Percentiles rank a stretch among this genome's conserved stretches.
phyloP scores from a whole-genome alignment of 2,888 invertebrate genomes.

The Parochlus steinenii region DNA sequence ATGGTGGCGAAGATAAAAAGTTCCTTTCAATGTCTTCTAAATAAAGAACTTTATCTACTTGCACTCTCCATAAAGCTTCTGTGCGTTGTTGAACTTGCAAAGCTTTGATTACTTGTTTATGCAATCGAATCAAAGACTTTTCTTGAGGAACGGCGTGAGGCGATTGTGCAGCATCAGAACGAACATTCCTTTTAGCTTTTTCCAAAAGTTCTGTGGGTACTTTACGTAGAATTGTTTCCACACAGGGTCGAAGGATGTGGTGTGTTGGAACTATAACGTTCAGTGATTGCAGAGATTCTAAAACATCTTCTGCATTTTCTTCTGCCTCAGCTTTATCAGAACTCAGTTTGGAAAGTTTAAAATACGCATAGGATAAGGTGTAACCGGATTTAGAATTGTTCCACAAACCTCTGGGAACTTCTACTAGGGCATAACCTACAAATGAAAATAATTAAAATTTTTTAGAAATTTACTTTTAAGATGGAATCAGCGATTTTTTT shows the following conservation, averaged over 20 bases:
- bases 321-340: slow-evolving; percentile 95
- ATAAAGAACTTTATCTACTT: slow-evolving; percentile 61
- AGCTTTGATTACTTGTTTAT: slow-evolving; percentile 83
- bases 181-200: slow-evolving; percentile 39
- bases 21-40: slow-evolving; percentile 81
- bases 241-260: slow-evolving; percentile 57
- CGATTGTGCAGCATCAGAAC: slow-evolving; percentile 39
- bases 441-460: slow-evolving; percentile 4
- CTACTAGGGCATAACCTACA: slow-evolving; percentile 79
- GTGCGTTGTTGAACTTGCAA: slow-evolving; percentile 84
- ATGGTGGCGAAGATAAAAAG: slow-evolving; percentile 15
- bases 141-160: slow-evolving; percentile 55
- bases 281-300: slow-evolving; percentile 77
- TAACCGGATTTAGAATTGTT: slow-evolving; percentile 74
- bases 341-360: slow-evolving; percentile 85
- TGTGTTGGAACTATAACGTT: slow-evolving; percentile 57
- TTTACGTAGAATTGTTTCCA: slow-evolving; percentile 82
- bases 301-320: slow-evolving; percentile 86
- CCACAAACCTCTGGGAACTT: slow-evolving; percentile 86
- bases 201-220: slow-evolving; percentile 65
- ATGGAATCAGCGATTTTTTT: background rate
- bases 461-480: background rate
- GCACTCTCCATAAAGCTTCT: slow-evolving; percentile 83
- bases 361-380: slow-evolving; percentile 72
- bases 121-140: slow-evolving; percentile 74